Base-by-base conservation (phyloP, 1,140 invertebrate genomes). In the Euura lappo region DNA sequence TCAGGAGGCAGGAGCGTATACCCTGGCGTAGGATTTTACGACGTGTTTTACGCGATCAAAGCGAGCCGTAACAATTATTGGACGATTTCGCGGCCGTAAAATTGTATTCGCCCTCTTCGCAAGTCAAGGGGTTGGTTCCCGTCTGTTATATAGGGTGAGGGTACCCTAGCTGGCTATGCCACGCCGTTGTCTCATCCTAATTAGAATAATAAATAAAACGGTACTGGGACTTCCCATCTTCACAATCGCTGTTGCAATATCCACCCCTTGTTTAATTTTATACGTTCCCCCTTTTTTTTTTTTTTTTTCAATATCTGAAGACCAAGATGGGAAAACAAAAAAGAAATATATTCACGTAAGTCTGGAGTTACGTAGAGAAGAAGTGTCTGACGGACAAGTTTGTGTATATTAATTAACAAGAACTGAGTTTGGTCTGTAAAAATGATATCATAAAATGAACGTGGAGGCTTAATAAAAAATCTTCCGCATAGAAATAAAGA, bases 11-110 rank as follows among this genome's bases (percentile, higher is more conserved):
- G 28, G 0, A 28, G 28, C 28, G 28, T 28, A 28, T 28, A 28
- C 28, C 28, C 28, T 11, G 51, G 13, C 51, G 51, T n/a, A n/a
- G 51, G 51, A n/a, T 60, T 87, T 87, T 87, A 87, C 86, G 85
- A 87, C 82, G 86, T 87, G 85, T 87, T 87, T 87, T 87, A 87
- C 86, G 84, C 84, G 85, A 87, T 87, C 86, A 86, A 81, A 85
- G 84, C 84, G 80, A 82, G 79, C 82, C 83, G 84, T 87, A 86
- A 86, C 86, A 86, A 87, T 87, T 86, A 86, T 87, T 85, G 85
- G 83, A 71, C 86, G 83, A 86, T 87, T 86, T 85, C 79, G 83
- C 78, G 81, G 83, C 83, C 81, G 82, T 87, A 86, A 87, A 87
- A 86, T 86, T 87, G 85, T 86, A 86, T 85, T 84, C 81, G 75